Evolutionary conservation across 2,888 invertebrate genomes (phyloP), one percentile per base, ranked within the genome.

Genomic region (Thymelicus acteon): DNA sequence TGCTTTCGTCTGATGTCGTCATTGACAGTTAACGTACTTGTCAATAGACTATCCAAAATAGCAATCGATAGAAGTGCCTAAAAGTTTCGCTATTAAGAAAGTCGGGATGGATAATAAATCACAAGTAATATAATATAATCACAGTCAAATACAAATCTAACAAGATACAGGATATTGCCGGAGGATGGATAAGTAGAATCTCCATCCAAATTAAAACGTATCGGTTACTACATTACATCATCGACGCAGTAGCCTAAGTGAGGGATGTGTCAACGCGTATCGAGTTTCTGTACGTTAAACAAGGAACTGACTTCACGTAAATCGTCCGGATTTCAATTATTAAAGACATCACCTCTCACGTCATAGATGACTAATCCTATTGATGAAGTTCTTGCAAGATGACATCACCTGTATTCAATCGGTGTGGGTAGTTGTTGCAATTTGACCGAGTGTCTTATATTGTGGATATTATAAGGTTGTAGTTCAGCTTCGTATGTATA

Each of bases 371-470:
- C 37, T 69, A 63, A 60, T 39, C 58, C 47, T 12, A 57, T 69
- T 19, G 19, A 57, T 58, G 58, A 63, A 63, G 63, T 69, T 57
- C 58, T 63, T 69, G 57, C 39, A 12, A 13, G 24, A 58, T 69
- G 69, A 69, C 63, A 63, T 69, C 69, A 63, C 58, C 57, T 62
- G 60, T 37, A 49, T 7, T 58, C 49, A n/a, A 12, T 8, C 52
- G 44, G 47, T 62, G 68, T 68, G 48, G 69, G 63, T 69, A 58
- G 69, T 31, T 47, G 57, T 19, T 44, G 66, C 66, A 47, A 61
- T 63, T 63, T 49, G 69, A 69, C 69, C 63, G 69, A 63, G 69
- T 58, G 63, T 49, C 69, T 63, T 13, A 15, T 37, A 54, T 68
- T 61, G 40, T 61, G 13, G 24, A 49, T 60, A 44, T 15, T 40